These are phyloP conservation scores for Neuroterus valhalla DNA, from an alignment of 1,140 invertebrate genomes.

Conservation along the genomic window DNA sequence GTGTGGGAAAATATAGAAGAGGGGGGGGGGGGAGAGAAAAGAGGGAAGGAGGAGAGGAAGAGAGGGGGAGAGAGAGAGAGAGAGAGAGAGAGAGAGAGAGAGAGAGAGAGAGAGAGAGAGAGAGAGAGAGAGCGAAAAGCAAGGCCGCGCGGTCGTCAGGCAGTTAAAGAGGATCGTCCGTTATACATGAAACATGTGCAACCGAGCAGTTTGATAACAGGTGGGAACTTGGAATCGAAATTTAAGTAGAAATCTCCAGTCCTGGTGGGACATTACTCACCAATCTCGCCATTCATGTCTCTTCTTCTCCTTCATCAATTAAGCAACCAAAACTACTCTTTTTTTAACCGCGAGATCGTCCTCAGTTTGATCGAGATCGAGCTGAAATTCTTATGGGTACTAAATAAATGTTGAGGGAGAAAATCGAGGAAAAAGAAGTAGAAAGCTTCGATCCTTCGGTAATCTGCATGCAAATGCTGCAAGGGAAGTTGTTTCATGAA, in stretches of 20 bases:
- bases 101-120: slow-evolving; percentile 37
- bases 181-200: slow-evolving; percentile 16
- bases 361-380: not conserved
- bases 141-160: slow-evolving; percentile 57
- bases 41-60: too few relatives aligned
- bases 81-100: slow-evolving; percentile 26
- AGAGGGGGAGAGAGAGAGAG: slow-evolving; percentile 42
- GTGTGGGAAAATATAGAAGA: too few relatives aligned
- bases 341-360: not conserved
- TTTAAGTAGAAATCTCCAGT: not conserved
- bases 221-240: slow-evolving; percentile 43
- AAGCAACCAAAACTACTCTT: not conserved
- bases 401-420: not conserved
- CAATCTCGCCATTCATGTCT: too few relatives aligned
- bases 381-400: not conserved
- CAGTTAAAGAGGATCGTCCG: slow-evolving; percentile 65
- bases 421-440: not conserved
- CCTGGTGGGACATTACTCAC: too few relatives aligned
- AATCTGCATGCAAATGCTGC: slow-evolving; percentile 29
- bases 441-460: slow-evolving; percentile 1
- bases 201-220: slow-evolving; percentile 52
- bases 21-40: too few relatives aligned
- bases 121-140: slow-evolving; percentile 44
- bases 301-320: not conserved
- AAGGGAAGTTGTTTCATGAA: slow-evolving; percentile 28